Evolutionary conservation across 2,888 invertebrate genomes (phyloP), one percentile per base, ranked within the genome.

Genomic region (Norana najaformis): DNA sequence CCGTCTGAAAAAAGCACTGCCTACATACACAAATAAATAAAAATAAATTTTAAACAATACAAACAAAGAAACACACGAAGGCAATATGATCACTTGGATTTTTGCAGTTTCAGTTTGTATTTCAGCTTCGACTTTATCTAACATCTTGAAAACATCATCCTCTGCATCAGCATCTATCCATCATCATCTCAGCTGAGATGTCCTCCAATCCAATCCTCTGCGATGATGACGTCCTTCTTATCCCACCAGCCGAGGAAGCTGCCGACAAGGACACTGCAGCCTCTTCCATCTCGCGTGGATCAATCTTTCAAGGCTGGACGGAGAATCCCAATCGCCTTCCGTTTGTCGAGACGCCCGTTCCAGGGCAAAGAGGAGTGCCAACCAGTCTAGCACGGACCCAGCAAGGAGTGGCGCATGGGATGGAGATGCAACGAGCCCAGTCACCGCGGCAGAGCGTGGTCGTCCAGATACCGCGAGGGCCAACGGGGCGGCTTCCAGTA

Each of bases 191-290:
- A n/a, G n/a, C 13, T 16, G n/a, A 6, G n/a, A 69, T 69, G 69
- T 69, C 69, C n/a, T 69, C 69, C 30, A 69, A 69, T 69, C 69
- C 69, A 69, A 13, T 30, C n/a, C 69, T 69, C 89, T 34, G 91
- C 93, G 83, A 83, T 34, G 37, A 85, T 37, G 85, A 85, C 85
- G 35, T 85, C 37, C 85, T 85, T 35, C 85, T 85, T 20, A 85
- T 85, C 14, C 85, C 85, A 35, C n/a, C 83, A 36, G 37, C 37
- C n/a, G 85, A 85, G 69, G 69, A 30, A 69, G 30, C n/a, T 8
- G n/a, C 69, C n/a, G 69, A n/a, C 30, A 69, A 30, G 69, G 69
- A 69, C 69, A 2, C n/a, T n/a, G 30, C 69, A n/a, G 16, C 8
- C n/a, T 69, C 69, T n/a, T 69, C 47, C 47, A 47, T n/a, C 69